phyloP scores from a whole-genome alignment of 2,888 invertebrate species.

The Cephus spinipes region DNA sequence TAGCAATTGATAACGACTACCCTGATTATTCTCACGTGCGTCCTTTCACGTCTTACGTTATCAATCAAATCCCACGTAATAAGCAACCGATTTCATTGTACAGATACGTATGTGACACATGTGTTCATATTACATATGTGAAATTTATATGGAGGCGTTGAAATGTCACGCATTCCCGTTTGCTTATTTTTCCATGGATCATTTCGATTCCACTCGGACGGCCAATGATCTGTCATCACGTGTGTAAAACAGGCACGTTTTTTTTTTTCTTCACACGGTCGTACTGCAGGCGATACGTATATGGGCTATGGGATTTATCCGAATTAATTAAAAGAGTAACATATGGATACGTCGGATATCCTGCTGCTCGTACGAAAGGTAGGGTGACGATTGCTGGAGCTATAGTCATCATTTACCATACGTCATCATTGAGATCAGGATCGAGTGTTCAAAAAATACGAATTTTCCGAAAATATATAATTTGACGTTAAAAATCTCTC shows the following conservation, averaged over 20 bases:
- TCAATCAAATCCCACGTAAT: not conserved
- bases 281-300: no score
- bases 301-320: no score
- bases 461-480: no score
- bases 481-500: no score
- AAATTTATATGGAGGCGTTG: not conserved
- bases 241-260: not conserved
- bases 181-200: not conserved
- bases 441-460: no score
- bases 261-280: not conserved
- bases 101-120: slow-evolving; percentile 6
- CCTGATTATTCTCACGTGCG: not conserved
- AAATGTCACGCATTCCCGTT: not conserved
- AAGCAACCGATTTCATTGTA: not conserved
- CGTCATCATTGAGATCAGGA: no score
- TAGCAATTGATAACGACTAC: not conserved
- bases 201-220: not conserved
- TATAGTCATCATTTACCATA: no score
- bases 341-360: no score
- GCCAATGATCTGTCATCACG: not conserved
- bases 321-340: no score
- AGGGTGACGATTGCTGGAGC: no score
- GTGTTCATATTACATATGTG: slow-evolving; percentile 8
- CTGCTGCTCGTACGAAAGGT: no score
- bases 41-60: not conserved